Base-by-base conservation (phyloP, 2,888 invertebrate species). In the Philonicus albiceps region DNA sequence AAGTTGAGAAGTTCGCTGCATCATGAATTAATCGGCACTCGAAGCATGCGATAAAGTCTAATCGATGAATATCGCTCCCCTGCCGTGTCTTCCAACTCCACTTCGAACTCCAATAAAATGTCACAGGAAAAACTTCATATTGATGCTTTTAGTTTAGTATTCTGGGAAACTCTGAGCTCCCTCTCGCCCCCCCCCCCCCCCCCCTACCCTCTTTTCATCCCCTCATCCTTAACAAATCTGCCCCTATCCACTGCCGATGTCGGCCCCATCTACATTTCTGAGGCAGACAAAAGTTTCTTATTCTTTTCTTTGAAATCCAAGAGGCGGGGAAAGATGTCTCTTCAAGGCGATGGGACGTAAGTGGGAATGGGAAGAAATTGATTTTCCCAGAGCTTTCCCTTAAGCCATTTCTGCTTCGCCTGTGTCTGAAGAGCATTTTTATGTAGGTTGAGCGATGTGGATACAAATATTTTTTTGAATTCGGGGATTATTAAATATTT, bases 401-500 rank as follows among this genome's bases (percentile, higher is more conserved):
- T 27, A 80, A 80, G 80, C 34, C 34, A 74, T 74, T 74, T n/a
- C 37, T 74, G 31, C 31, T 34, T 73, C 84, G 40, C 22, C 40
- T 31, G 40, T 84, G 73, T 84, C 73, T 84, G 84, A 30, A 84
- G 64, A 55, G 81, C 81, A 78, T 78, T 78, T 64, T 55, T 84
- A 73, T 84, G 73, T 43, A 73, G 84, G 72, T 84, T 72, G 19
- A 84, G 40, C 84, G 55, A 87, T 86, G 83, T 86, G 87, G 76
- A 87, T 83, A 87, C 86, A 87, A 86, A 87, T 87, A 86, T 86
- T 73, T 83, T 83, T 86, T 74, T 31, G 76, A 87, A 83, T 87
- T 81, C 85, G 74, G 37, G 80, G 53, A 87, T 86, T 85, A 87
- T 87, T 87, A 87, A 87, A 87, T 87, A 87, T 87, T 87, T 86